These are phyloP conservation scores for Xylocopa sonorina DNA, from an alignment of 1,140 invertebrate genomes.

Conservation along the genomic window DNA sequence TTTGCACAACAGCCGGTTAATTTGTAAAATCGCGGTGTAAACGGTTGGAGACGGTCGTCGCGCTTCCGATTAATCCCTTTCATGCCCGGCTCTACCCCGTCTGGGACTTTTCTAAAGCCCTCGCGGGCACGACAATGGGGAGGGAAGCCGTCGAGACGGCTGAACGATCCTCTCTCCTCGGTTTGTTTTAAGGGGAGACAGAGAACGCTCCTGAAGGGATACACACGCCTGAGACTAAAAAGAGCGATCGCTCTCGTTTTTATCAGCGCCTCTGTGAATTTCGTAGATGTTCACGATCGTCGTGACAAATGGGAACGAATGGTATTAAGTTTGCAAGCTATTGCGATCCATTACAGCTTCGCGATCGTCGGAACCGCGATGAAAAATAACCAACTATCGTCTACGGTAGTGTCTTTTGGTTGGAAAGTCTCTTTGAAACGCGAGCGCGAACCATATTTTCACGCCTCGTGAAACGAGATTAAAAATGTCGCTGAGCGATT, in stretches of 20 bases:
- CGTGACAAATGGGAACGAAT: conserved; percentile 11
- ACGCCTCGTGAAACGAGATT: conserved; percentile 11
- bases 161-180: neutral
- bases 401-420: too few relatives aligned
- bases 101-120: too few relatives aligned
- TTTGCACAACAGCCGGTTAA: neutral
- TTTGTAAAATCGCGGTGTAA: neutral
- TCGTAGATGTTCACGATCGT: too few relatives aligned
- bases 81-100: too few relatives aligned
- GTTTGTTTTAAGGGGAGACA: neutral
- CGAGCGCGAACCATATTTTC: too few relatives aligned
- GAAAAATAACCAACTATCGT: neutral
- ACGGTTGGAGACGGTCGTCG: neutral
- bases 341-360: conserved; percentile 6
- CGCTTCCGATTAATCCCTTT: neutral
- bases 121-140: too few relatives aligned
- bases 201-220: neutral
- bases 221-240: neutral
- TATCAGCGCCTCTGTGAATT: neutral
- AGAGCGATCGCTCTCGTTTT: neutral
- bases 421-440: too few relatives aligned
- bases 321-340: neutral
- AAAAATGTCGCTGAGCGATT: conserved; percentile 20
- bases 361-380: neutral
- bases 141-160: too few relatives aligned